Conservation (phyloP, 2,113 vertebrate species). For the Phrynocephalus versicolor region DNA sequence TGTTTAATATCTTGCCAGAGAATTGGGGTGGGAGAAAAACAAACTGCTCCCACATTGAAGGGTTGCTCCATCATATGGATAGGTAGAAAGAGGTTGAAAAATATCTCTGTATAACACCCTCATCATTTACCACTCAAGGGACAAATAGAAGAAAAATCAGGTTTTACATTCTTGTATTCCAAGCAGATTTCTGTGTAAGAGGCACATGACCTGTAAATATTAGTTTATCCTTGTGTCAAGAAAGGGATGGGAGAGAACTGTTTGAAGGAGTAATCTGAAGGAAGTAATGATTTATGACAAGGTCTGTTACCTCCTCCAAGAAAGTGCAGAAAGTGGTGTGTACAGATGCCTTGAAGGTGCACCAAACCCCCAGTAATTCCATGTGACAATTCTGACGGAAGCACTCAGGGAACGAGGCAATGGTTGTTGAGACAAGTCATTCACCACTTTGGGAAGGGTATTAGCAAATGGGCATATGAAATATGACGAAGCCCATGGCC, state of each 20-base stretch:
- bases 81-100: neutral
- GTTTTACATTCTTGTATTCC: constrained; percentile 17
- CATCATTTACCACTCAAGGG: constrained; percentile 18
- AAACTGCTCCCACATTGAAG: neutral
- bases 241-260: constrained; percentile 16
- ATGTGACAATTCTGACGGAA: constrained; percentile 41
- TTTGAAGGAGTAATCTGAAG: constrained; percentile 20
- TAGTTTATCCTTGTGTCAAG: constrained; percentile 33
- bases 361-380: constrained; percentile 54
- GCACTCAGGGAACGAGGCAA: neutral
- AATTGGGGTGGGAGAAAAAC: neutral
- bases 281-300: constrained; percentile 60
- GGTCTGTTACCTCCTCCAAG: constrained; percentile 59
- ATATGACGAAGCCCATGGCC: constrained; percentile 11
- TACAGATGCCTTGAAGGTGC: constrained; percentile 38
- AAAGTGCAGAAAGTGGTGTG: constrained; percentile 26
- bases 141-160: constrained; percentile 32
- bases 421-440: constrained; percentile 34
- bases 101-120: neutral
- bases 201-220: constrained; percentile 44
- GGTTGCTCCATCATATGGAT: neutral
- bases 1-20: neutral
- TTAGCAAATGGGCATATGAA: constrained; percentile 33
- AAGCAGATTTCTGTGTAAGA: constrained; percentile 27
- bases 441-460: constrained; percentile 26